Evolutionary conservation across 2,113 vertebrate genomes (phyloP).

Genomic region (Cyphomyrus discorhynchus): DNA sequence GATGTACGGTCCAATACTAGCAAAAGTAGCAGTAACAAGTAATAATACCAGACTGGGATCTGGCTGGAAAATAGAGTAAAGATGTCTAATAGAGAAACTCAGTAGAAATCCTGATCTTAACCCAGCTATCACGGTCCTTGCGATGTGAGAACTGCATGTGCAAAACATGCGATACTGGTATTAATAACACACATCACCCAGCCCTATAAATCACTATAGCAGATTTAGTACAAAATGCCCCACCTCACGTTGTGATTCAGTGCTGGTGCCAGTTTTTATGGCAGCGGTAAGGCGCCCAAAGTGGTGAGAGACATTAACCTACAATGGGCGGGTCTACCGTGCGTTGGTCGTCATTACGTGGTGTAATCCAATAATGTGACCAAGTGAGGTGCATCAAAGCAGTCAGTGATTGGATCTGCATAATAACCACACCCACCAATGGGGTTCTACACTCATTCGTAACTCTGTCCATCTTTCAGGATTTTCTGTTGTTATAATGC

Average conservation of each 20-base stretch:
- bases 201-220: neutral
- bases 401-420: neutral
- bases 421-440: neutral
- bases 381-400: neutral
- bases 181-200: neutral
- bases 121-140: neutral
- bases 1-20: neutral
- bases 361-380: neutral
- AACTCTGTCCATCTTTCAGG: neutral
- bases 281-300: neutral
- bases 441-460: neutral
- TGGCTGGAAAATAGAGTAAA: neutral
- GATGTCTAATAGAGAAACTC: neutral
- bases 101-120: neutral
- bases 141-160: neutral
- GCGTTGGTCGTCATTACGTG: neutral
- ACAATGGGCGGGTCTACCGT: neutral
- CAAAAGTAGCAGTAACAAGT: neutral
- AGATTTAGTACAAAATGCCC: neutral
- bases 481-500: neutral
- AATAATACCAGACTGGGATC: neutral
- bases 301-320: neutral
- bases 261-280: too few species aligned
- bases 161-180: neutral
- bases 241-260: neutral